A percentile compares a stretch with the other conserved stretches of the same genome.
Evolutionary conservation across 2,113 vertebrate genomes (phyloP).

Genomic region (Onychostoma macrolepis): DNA sequence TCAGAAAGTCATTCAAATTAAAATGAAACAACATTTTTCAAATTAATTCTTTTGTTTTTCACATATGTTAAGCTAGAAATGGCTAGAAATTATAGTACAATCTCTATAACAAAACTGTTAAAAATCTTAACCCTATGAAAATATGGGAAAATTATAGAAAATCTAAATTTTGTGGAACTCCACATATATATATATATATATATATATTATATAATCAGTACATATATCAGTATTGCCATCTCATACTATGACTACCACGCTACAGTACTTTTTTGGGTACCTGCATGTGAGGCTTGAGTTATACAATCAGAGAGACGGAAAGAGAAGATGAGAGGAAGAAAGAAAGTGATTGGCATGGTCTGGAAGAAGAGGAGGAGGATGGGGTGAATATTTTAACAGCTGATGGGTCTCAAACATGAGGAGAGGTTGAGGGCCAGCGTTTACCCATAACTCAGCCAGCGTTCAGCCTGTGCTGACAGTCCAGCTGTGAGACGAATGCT

Average conservation of each 20-base stretch:
- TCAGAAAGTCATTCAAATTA: not conserved
- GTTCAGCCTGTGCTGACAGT: not conserved
- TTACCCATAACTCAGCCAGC: not conserved
- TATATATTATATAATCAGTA: not conserved
- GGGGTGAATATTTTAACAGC: slow-evolving; percentile 4
- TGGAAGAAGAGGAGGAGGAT: not conserved
- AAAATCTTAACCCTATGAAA: not conserved
- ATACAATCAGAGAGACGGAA: not conserved
- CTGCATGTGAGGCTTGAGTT: slow-evolving; percentile 8
- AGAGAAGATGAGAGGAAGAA: not conserved
- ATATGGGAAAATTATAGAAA: not conserved
- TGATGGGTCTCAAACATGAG: not conserved
- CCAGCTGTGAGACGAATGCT: slow-evolving; percentile 13
- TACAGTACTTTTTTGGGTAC: not conserved
- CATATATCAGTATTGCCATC: not conserved
- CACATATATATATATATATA: not conserved
- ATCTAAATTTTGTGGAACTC: not conserved
- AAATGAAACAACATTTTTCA: not conserved
- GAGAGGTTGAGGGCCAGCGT: not conserved
- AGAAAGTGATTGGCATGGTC: not conserved
- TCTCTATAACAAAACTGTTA: not conserved
- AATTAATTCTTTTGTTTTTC: not conserved
- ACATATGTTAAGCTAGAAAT: not conserved
- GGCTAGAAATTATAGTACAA: not conserved
- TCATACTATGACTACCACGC: not conserved